Evolutionary conservation across 1,140 invertebrate genomes (phyloP).

Genomic region (Coenobita brevimanus): DNA sequence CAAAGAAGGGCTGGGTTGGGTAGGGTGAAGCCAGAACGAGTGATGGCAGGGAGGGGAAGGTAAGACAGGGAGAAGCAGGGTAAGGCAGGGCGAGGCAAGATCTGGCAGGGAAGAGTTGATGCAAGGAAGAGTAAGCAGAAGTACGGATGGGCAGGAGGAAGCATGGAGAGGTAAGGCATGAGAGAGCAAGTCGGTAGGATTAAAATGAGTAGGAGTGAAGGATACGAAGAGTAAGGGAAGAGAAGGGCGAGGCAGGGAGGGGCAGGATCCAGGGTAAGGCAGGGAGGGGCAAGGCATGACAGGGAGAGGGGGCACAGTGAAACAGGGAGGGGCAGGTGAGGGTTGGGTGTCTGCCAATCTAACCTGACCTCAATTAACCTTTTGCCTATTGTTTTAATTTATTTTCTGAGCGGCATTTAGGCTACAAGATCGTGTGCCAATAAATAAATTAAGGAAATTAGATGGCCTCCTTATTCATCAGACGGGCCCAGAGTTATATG

Average conservation of each 20-base stretch:
- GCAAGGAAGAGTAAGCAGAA: not conserved
- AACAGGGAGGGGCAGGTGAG: not conserved
- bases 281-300: not conserved
- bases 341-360: constrained; percentile 8
- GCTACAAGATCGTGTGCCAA: not conserved
- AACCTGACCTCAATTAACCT: constrained; percentile 32
- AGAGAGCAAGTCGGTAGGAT: too few species aligned
- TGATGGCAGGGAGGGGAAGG: not conserved
- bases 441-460: not conserved
- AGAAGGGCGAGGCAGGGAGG: too few species aligned
- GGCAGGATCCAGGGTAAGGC: too few species aligned
- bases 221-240: too few species aligned
- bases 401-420: constrained; percentile 13
- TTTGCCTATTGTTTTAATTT: constrained; percentile 41
- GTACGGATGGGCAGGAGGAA: too few species aligned
- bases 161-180: too few species aligned
- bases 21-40: not conserved
- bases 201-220: too few species aligned
- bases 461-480: too few species aligned
- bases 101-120: not conserved
- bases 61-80: not conserved
- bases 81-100: not conserved
- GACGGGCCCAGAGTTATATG: too few species aligned
- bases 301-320: too few species aligned
- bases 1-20: not conserved